phyloP scores from a whole-genome alignment of 2,888 invertebrate genomes.

The Cylindroiulus punctatus region DNA sequence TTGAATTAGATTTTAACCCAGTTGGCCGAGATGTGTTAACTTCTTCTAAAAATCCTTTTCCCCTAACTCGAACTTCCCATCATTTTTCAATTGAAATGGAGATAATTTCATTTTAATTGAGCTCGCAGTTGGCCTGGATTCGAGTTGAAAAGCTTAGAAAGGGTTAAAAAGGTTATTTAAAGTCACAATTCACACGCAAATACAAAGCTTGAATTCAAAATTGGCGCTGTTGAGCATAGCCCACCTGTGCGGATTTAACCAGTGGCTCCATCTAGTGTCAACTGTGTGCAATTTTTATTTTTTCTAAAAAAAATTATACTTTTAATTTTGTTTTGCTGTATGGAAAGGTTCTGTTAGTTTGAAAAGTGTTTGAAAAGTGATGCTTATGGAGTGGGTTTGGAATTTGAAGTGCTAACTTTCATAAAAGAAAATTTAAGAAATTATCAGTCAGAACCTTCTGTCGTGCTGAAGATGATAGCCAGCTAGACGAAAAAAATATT shows the following conservation, averaged over 20 bases:
- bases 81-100: conserved; percentile 36
- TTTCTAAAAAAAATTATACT: too few relatives aligned
- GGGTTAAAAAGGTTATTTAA: not conserved
- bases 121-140: not conserved
- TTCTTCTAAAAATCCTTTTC: conserved; percentile 43
- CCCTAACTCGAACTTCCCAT: conserved; percentile 35
- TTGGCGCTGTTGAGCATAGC: not conserved
- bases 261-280: not conserved
- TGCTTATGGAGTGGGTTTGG: too few relatives aligned
- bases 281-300: not conserved
- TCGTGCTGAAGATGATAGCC: too few relatives aligned
- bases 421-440: too few relatives aligned
- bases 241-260: not conserved
- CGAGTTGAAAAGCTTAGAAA: too few relatives aligned
- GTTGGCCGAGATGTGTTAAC: conserved; percentile 45
- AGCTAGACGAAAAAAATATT: not conserved
- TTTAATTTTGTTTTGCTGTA: too few relatives aligned
- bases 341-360: too few relatives aligned
- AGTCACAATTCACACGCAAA: not conserved
- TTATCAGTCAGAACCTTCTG: too few relatives aligned
- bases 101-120: conserved; percentile 50
- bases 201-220: not conserved
- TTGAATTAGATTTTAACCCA: conserved; percentile 49
- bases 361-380: too few relatives aligned
- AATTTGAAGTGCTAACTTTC: too few relatives aligned